Evolutionary conservation across 2,113 vertebrate species (phyloP), one percentile per base, ranked within the genome.

Genomic region (Pluvianellus socialis): DNA sequence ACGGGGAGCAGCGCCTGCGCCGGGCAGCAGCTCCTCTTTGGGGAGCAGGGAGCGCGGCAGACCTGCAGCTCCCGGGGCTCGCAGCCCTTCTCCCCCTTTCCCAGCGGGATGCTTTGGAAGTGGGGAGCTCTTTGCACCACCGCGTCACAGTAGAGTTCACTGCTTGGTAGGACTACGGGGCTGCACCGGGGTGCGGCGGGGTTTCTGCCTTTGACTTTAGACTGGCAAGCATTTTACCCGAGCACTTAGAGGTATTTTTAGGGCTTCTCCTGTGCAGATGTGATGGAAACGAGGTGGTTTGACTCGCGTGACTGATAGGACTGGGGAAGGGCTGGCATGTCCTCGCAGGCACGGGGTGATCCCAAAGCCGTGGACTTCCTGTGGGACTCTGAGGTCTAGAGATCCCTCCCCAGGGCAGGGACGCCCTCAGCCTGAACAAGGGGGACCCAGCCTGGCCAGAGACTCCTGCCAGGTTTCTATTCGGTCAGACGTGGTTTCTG

Each of bases 141-240:
- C 4, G 3, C 2, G 1, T 21, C 32, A 6, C 2, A 4, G 84
- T 6, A 17, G 77, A 32, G 50, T 27, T 49, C 49, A 7, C 42
- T 8, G 15, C 55, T 55, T 2, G 6, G n/a, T 3, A 4, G 47
- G 32, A 8, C 47, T 2, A 2, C 16, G 10, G 56, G 50, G 14
- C 32, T 8, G 18, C 23, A 5, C 4, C 3, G 32, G 50, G 44
- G 50, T 22, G 4, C 10, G 10, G 30, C 42, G 38, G 28, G 14
- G 22, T 30, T 81, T 30, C 35, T 83, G 65, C 58, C 72, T 45
- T 66, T 27, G 38, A 4, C 52, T 27, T 26, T n/a, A 61, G 45
- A 7, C 61, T 26, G 53, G 33, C 12, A 17, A 86, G 23, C 16
- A 12, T 38, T 38, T 24, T 62, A 6, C 59, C 59, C 8, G 27